Evolutionary conservation across 2,113 vertebrate species (phyloP).

Genomic region (Meriones unguiculatus): DNA sequence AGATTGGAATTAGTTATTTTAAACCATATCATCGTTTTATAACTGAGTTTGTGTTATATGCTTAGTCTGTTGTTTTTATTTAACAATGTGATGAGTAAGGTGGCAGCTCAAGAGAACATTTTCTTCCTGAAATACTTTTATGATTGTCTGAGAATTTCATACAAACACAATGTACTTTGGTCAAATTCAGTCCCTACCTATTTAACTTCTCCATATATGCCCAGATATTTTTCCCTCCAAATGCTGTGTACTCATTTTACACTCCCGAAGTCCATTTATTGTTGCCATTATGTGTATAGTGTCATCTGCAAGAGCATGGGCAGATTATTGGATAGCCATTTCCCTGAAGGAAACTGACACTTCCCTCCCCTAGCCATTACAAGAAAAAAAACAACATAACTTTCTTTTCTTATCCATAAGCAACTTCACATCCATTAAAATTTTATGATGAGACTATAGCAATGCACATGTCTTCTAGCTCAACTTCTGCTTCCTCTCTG

Average conservation of each 20-base stretch:
- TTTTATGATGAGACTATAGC: neutral
- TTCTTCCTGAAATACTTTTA: neutral
- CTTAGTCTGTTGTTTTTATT: neutral
- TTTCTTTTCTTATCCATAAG: neutral
- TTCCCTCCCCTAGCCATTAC: neutral
- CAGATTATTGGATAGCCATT: neutral
- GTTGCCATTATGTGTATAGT: neutral
- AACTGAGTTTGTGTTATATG: neutral
- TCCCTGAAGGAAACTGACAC: neutral
- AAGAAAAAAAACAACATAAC: neutral
- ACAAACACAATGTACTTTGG: neutral
- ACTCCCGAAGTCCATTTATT: neutral
- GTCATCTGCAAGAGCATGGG: neutral
- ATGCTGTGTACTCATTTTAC: neutral
- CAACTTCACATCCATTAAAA: neutral
- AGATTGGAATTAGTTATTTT: neutral
- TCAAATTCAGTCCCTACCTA: neutral
- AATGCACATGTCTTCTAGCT: neutral
- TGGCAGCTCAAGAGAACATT: neutral
- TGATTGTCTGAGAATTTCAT: neutral
- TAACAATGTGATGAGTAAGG: neutral
- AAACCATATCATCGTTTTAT: neutral
- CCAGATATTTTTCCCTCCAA: neutral
- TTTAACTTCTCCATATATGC: neutral
- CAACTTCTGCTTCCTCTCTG: neutral